Evolutionary conservation across 2,113 vertebrate genomes (phyloP).

Genomic region (Gasterosteus aculeatus): DNA sequence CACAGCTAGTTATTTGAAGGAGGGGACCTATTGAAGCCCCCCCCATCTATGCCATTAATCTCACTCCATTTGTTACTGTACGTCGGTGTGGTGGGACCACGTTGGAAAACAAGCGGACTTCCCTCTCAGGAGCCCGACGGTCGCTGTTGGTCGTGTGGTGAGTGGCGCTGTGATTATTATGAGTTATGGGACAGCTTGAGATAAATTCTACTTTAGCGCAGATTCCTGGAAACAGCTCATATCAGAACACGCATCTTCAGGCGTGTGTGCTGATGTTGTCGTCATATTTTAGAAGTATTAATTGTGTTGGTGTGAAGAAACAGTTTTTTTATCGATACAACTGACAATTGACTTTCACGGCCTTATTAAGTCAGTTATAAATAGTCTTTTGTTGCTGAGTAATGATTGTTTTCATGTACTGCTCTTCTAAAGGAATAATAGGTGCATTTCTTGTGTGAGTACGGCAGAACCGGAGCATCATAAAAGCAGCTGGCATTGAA

Average conservation of each 20-base stretch:
- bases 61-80: slow-evolving; percentile 64
- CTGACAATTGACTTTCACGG: background rate
- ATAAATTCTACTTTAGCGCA: background rate
- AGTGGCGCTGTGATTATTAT: slow-evolving; percentile 47
- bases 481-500: background rate
- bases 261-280: background rate
- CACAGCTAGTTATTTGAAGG: slow-evolving; percentile 78
- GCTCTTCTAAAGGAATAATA: background rate
- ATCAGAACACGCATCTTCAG: background rate
- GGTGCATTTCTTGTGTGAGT: background rate
- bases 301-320: background rate
- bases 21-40: slow-evolving; percentile 73
- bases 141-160: slow-evolving; percentile 53
- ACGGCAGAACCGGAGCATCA: background rate
- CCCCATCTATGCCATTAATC: slow-evolving; percentile 59
- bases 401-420: slow-evolving; percentile 1
- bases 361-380: background rate
- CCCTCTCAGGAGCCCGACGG: slow-evolving; percentile 12
- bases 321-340: background rate
- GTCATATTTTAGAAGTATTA: background rate
- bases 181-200: background rate
- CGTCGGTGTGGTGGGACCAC: slow-evolving; percentile 38
- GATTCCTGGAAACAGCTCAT: background rate
- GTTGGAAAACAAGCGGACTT: slow-evolving; percentile 38
- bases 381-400: background rate